Evolutionary conservation across 2,888 invertebrate species (phyloP).

Genomic region (Hypsopygia costalis): DNA sequence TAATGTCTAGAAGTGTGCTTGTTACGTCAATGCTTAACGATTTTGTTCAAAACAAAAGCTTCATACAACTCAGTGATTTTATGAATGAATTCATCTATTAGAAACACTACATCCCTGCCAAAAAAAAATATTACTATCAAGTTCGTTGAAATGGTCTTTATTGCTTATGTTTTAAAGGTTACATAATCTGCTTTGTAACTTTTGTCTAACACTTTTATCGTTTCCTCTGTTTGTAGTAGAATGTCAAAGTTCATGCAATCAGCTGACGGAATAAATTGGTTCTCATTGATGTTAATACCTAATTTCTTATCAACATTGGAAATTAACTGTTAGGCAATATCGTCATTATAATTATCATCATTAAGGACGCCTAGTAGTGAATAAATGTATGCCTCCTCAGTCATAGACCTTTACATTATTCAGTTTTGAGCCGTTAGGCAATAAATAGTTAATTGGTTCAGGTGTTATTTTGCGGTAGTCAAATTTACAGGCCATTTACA

Average conservation of each 20-base stretch:
- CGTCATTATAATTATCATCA: too few species aligned
- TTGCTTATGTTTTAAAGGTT: constrained; percentile 5
- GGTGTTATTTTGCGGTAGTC: too few species aligned
- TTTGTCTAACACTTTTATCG: constrained; percentile 4
- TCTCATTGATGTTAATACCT: constrained; percentile 3
- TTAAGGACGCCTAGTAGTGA: too few species aligned
- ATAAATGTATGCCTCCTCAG: too few species aligned
- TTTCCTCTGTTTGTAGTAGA: constrained; percentile 7
- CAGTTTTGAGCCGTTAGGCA: too few species aligned
- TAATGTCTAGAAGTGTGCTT: too few species aligned
- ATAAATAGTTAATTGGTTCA: too few species aligned
- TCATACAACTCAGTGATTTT: constrained; percentile 18
- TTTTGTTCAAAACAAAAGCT: too few species aligned
- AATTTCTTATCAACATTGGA: background rate
- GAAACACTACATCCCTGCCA: background rate
- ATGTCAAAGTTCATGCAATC: constrained; percentile 16
- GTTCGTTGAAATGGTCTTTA: constrained; percentile 4
- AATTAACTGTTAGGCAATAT: constrained; percentile 5
- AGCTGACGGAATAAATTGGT: constrained; percentile 1
- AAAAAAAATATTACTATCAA: background rate
- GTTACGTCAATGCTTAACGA: too few species aligned
- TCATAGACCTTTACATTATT: too few species aligned
- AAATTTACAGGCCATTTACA: too few species aligned
- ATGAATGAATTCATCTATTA: constrained; percentile 20
- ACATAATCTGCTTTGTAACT: background rate